Conservation (phyloP, 2,797 vertebrate species). For the Naso thynnoides region DNA sequence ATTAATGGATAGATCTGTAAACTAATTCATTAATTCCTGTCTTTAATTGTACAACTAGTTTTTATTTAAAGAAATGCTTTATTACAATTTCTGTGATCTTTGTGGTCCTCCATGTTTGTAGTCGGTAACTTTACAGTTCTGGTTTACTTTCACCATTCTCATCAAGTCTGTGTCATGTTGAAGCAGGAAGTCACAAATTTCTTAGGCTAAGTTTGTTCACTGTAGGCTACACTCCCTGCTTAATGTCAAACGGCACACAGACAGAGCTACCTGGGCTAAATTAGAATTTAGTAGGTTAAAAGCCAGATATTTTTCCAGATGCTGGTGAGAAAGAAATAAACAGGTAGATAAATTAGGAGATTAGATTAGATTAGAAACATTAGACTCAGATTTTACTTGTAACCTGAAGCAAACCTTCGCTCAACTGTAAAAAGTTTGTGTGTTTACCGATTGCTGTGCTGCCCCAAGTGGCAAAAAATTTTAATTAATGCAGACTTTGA, state of each 20-base stretch:
- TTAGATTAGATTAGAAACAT: too few relatives aligned
- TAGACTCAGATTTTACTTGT: background rate
- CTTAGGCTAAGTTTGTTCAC: background rate
- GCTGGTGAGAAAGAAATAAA: background rate
- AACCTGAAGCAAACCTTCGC: background rate
- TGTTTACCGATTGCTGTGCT: background rate
- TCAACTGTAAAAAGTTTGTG: background rate
- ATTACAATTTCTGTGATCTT: too few relatives aligned
- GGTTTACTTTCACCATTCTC: background rate
- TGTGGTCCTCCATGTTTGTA: too few relatives aligned
- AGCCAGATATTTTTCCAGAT: too few relatives aligned
- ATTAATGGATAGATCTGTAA: too few relatives aligned
- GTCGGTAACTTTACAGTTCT: background rate
- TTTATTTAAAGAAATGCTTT: too few relatives aligned
- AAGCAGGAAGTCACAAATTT: background rate
- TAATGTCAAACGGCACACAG: background rate
- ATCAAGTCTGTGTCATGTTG: background rate
- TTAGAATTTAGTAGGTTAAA: background rate
- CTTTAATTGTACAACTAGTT: too few relatives aligned
- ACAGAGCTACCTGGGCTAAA: background rate
- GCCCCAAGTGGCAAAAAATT: background rate
- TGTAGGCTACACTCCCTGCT: background rate
- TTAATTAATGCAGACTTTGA: background rate
- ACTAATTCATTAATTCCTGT: too few relatives aligned
- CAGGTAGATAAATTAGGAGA: background rate